phyloP scores from a whole-genome alignment of 1,140 invertebrate genomes.

The Lasioglossum baleicum region DNA sequence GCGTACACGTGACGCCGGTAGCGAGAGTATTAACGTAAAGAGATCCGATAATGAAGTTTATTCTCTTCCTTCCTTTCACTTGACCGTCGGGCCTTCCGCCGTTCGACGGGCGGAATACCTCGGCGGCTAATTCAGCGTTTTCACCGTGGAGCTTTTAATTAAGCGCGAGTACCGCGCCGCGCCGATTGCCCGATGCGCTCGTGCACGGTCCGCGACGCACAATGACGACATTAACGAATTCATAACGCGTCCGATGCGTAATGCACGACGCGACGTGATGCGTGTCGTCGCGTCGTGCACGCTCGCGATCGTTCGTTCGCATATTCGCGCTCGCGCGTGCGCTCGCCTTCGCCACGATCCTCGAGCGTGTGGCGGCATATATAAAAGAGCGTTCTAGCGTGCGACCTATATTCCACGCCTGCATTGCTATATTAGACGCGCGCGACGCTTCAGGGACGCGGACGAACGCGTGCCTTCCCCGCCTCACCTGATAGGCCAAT shows the following conservation, averaged over 20 bases:
- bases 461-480: conserved; percentile 14
- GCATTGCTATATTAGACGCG: conserved; percentile 68
- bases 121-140: neutral
- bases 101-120: neutral
- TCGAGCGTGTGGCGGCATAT: conserved; percentile 53
- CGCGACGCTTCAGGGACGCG: conserved; percentile 64
- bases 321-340: conserved; percentile 27
- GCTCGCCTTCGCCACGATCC: conserved; percentile 34
- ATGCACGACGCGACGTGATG: conserved; percentile 16
- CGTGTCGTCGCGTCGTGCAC: conserved; percentile 3
- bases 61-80: conserved; percentile 3
- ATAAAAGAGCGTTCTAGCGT: conserved; percentile 63
- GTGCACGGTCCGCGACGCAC: neutral
- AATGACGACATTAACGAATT: conserved; percentile 35
- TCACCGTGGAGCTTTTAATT: neutral
- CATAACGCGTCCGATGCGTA: conserved; percentile 39
- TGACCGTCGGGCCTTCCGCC: neutral
- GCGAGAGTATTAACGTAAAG: neutral
- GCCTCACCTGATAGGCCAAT: conserved; percentile 37
- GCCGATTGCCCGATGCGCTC: neutral
- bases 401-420: conserved; percentile 71
- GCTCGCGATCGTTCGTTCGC: neutral
- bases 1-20: no score
- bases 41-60: neutral
- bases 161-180: neutral